Percentiles rank a stretch among this genome's conserved stretches.
These are phyloP conservation scores for Calypte anna DNA, from an alignment of 2,113 vertebrate genomes.

Conservation along the genomic window DNA sequence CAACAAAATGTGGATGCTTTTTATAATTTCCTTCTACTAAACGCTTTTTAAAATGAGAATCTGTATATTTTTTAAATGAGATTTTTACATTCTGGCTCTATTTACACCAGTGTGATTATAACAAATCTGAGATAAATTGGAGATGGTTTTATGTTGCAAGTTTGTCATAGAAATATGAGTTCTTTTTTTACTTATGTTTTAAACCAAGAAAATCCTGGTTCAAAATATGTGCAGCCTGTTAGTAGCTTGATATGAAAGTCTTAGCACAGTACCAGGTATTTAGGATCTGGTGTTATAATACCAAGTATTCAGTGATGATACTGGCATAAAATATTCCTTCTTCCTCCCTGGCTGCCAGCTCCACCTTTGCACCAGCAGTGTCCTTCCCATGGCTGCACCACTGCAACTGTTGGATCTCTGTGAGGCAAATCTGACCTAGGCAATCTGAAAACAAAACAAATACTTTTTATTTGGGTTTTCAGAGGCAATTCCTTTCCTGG, in stretches of 20 bases:
- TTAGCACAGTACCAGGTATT: not conserved
- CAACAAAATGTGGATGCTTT: not conserved
- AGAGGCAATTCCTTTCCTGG: not conserved
- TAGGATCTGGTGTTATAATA: not conserved
- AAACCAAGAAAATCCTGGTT: not conserved
- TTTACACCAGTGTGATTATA: not conserved
- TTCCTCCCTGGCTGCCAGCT: not conserved
- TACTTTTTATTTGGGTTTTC: not conserved
- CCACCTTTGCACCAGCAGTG: not conserved
- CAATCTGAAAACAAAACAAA: not conserved
- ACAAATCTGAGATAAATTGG: rapidly evolving
- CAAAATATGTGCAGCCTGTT: not conserved
- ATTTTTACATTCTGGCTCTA: not conserved
- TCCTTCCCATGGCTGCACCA: not conserved
- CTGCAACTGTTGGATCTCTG: not conserved
- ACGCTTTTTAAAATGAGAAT: not conserved
- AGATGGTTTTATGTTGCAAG: not conserved
- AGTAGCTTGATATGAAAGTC: not conserved
- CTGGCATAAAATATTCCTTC: not conserved
- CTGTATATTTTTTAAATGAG: not conserved
- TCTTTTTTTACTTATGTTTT: not conserved
- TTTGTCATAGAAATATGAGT: not conserved
- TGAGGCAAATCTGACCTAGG: not conserved
- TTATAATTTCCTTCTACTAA: not conserved
- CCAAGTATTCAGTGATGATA: not conserved